Evolutionary conservation across 2,888 invertebrate species (phyloP).

Genomic region (Fabriciana adippe): DNA sequence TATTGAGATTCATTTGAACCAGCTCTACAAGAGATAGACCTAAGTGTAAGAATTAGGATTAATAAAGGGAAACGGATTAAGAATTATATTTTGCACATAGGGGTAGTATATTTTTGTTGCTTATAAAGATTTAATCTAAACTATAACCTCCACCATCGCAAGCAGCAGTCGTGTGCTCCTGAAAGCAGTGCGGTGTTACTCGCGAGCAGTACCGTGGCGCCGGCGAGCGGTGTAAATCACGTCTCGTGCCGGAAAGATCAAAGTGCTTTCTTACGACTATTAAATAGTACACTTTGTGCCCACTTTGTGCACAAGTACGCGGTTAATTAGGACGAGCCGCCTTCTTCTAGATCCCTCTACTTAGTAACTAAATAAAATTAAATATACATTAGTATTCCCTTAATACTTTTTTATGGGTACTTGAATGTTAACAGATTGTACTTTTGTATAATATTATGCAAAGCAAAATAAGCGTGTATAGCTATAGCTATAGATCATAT

Average conservation of each 20-base stretch:
- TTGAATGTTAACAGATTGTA: not conserved
- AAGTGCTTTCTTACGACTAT: conserved; percentile 27
- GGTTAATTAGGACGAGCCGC: conserved; percentile 22
- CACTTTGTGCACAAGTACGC: conserved; percentile 22
- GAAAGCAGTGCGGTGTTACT: not conserved
- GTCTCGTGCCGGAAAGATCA: conserved; percentile 25
- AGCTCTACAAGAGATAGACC: too few species aligned
- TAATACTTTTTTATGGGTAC: too few species aligned
- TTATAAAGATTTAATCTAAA: too few species aligned
- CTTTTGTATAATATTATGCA: not conserved
- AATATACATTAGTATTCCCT: too few species aligned
- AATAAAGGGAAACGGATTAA: not conserved
- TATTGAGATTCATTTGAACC: too few species aligned
- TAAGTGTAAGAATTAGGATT: not conserved
- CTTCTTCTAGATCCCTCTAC: not conserved
- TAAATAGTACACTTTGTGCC: conserved; percentile 23
- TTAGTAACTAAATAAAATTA: too few species aligned
- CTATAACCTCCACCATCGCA: not conserved
- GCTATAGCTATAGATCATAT: too few species aligned
- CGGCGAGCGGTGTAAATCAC: conserved; percentile 26
- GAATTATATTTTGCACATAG: too few species aligned
- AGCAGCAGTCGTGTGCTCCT: not conserved
- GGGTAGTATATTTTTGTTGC: too few species aligned
- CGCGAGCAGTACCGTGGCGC: conserved; percentile 6
- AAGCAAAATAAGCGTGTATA: too few species aligned